Base-by-base conservation (phyloP, 2,888 invertebrate genomes). In the Drosophila buzzatii region DNA sequence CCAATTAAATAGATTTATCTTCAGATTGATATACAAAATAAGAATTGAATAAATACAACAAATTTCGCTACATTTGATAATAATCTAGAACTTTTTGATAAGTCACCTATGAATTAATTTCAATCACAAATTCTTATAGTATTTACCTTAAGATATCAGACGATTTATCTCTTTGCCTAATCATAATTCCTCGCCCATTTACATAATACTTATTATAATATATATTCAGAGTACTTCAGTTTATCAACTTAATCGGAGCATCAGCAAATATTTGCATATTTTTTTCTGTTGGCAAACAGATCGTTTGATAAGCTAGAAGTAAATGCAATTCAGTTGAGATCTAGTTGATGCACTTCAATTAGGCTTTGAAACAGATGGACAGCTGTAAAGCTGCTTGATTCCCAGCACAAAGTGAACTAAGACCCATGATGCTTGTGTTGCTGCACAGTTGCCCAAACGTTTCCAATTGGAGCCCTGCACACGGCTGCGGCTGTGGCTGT, bases 381-480 rank as follows among this genome's bases (percentile, higher is more conserved):
- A 39, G 58, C 35, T 64, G 60, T 57, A 37, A 31, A 44, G 20
- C 23, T 27, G 18, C 49, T 53, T 66, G 52, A 60, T 57, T 65
- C 49, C 37, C 61, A 14, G 39, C 42, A 51, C 35, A 59, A 68
- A 55, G 64, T 56, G 47, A 69, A 61, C 33, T 33, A 44, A 63
- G 39, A n/a, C 33, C 51, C 35, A 31, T 37, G 41, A 58, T 58
- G 55, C 56, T 39, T 52, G 33, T 56, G 56, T 41, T 49, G 49
- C 3, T 41, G 41, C 41, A 41, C 39, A 51, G 60, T 47, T 61
- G 9, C 20, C 33, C n/a, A 42, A 42, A 42, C 70, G n/a, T 55
- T 60, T 35, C 37, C 47, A 42, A 44, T 70, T 51, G 44, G 42
- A 44, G 56, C 44, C 35, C 62, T 47, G 33, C 71, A 47, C 57